Percentiles rank a stretch among this genome's conserved stretches.
These are phyloP conservation scores for Rutilus rutilus DNA, from an alignment of 2,113 vertebrate species.

Conservation along the genomic window DNA sequence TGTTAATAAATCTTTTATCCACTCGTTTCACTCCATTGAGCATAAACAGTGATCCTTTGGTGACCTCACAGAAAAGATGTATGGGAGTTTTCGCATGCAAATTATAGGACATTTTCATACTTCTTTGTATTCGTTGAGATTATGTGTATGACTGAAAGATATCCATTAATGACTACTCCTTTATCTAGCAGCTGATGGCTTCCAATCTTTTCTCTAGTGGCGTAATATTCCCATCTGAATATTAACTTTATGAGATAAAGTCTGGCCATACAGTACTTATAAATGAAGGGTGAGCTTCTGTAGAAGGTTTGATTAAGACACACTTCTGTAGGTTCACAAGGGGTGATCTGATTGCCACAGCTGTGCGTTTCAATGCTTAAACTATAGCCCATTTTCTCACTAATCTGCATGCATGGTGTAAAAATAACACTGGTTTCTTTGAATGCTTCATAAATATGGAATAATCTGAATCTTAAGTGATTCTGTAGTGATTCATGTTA, in stretches of 20 bases:
- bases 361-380: conserved; percentile 8
- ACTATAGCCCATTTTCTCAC: background rate
- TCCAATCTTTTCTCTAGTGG: background rate
- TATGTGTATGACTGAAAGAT: background rate
- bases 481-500: background rate
- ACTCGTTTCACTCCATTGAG: background rate
- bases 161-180: background rate
- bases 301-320: background rate
- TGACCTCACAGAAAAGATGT: conserved; percentile 9
- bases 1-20: background rate
- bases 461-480: conserved; percentile 4
- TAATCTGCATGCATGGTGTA: conserved; percentile 9
- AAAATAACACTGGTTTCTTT: background rate
- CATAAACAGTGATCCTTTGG: background rate
- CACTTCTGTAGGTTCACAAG: conserved; percentile 2
- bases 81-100: background rate
- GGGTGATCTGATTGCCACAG: conserved; percentile 11
- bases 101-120: background rate
- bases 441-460: background rate
- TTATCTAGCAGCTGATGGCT: conserved; percentile 17
- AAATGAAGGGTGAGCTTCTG: background rate
- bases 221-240: background rate
- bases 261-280: background rate
- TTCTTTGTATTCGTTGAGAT: background rate
- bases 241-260: background rate